Base-by-base conservation (phyloP, 2,888 invertebrate species). In the Silvanus unidentatus region DNA sequence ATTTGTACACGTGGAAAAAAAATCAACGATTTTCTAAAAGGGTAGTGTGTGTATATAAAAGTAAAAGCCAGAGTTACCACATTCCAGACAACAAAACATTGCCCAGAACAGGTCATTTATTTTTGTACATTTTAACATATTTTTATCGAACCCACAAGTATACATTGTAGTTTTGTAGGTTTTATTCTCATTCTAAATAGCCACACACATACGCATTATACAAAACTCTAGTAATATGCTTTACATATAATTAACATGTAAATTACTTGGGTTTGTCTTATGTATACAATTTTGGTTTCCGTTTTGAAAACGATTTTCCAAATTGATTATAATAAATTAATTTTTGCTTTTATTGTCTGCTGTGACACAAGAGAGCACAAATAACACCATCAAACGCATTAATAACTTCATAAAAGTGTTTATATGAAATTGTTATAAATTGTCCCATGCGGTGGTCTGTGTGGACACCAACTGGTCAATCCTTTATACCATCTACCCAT, bases 371-470 rank as follows among this genome's bases (percentile, higher is more conserved):
- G 59, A 59, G 58, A 58, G 60, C 54, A 55, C 55, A n/a, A n/a
- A n/a, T n/a, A n/a, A n/a, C n/a, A n/a, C n/a, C 57, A 55, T 62
- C 60, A 59, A 61, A 58, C n/a, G n/a, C 60, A 62, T 63, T 62
- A 61, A 63, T 64, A 63, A 63, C 60, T 64, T 59, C 49, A 63
- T 63, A 56, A 48, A 51, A 48, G 48, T 43, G 51, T 52, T 49
- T 57, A 52, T 50, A 52, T 60, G 54, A 57, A 58, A 61, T 58
- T 53, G 54, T 62, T 58, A 62, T 62, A 60, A 59, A 60, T 62
- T 59, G 59, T 60, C 62, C 56, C 60, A 57, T 57, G 52, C 50
- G 62, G 62, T 62, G 62, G 62, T 62, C 62, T 12, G 3, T 11
- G 12, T 46, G 52, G 51, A 54, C 59, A 58, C 59, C 37, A 37